Conservation (phyloP, 2,888 invertebrate genomes). For the Eulithis testata region DNA sequence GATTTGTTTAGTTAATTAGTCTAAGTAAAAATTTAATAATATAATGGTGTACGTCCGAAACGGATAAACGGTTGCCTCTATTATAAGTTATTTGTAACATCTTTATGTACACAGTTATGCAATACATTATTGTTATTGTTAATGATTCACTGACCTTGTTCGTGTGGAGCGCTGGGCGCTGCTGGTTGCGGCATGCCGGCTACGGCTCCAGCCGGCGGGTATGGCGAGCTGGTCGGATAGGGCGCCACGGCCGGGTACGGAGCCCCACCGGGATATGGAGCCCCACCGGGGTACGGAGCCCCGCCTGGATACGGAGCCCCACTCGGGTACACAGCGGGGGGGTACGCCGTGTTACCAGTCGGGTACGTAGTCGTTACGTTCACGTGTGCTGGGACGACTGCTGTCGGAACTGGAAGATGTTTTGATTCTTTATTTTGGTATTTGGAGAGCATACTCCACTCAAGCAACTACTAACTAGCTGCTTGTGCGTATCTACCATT, state of each 20-base stretch:
- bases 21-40: no score
- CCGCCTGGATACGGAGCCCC: slow-evolving; percentile 36
- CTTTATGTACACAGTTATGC: no score
- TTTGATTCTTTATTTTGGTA: not conserved
- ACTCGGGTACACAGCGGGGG: slow-evolving; percentile 31
- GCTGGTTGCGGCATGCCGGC: slow-evolving; percentile 37
- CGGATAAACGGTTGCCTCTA: no score
- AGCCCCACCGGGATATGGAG: slow-evolving; percentile 45
- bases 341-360: slow-evolving; percentile 36
- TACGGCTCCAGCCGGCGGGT: slow-evolving; percentile 37
- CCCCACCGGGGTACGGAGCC: slow-evolving; percentile 41
- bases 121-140: no score
- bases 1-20: no score
- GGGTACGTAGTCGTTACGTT: slow-evolving; percentile 39
- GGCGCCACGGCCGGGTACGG: slow-evolving; percentile 49
- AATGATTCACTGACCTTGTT: slow-evolving; percentile 48
- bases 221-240: slow-evolving; percentile 42
- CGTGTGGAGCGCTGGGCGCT: slow-evolving; percentile 64
- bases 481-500: no score
- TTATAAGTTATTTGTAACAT: no score
- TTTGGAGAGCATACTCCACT: no score
- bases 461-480: no score
- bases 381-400: not conserved
- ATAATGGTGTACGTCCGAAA: no score
- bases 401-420: slow-evolving; percentile 35